A percentile compares a stretch with the other conserved stretches of the same genome.
Evolutionary conservation across 2,797 vertebrate genomes (phyloP).

Genomic region (Neopelma chrysocephalum): DNA sequence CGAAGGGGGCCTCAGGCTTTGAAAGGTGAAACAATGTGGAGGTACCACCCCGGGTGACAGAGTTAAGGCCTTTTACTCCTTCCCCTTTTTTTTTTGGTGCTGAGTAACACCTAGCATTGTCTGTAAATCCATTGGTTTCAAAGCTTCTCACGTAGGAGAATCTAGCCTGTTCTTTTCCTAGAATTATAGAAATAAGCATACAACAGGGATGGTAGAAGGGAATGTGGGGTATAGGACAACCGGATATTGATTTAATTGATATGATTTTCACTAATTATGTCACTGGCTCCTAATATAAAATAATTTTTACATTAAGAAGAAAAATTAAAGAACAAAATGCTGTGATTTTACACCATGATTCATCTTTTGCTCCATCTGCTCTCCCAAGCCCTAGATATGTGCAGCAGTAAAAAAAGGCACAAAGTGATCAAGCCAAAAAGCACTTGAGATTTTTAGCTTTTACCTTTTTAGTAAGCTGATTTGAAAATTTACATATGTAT

Average conservation of each 20-base stretch:
- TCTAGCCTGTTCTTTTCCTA: not conserved
- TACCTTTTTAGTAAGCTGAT: not conserved
- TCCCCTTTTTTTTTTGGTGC: not conserved
- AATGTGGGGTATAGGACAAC: not conserved
- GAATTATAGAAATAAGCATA: not conserved
- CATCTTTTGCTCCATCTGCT: not conserved
- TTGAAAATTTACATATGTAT: not conserved
- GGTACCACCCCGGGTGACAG: not conserved
- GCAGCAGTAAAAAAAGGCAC: not conserved
- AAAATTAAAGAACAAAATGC: not conserved
- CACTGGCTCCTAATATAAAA: not conserved
- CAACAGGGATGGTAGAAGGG: not conserved
- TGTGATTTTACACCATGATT: not conserved
- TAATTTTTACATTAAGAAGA: not conserved
- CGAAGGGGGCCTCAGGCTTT: not conserved
- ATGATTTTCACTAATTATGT: not conserved
- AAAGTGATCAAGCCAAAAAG: not conserved
- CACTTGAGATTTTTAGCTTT: not conserved
- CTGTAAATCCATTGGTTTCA: not conserved
- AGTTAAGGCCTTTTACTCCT: not conserved
- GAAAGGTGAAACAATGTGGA: not conserved
- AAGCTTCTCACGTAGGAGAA: not conserved
- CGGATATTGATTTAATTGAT: not conserved
- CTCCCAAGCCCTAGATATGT: not conserved
- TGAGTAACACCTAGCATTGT: not conserved